A percentile compares a stretch with the other conserved stretches of the same genome.
phyloP scores from a whole-genome alignment of 37 sponge, comb jelly and placozoan genomes.

The Chondrosia reniformis region DNA sequence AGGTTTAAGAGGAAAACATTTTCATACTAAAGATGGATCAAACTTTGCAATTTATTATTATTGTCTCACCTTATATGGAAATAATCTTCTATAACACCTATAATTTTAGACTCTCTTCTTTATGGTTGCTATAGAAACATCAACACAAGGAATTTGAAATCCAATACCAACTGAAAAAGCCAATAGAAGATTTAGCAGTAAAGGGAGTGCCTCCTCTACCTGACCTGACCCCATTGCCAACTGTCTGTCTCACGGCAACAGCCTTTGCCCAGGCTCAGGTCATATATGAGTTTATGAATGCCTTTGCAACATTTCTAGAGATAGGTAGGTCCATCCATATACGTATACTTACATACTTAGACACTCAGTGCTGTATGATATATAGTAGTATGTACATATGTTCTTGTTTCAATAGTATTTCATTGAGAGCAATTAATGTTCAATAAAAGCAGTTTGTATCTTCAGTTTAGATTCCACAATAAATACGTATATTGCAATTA shows the following conservation, averaged over 20 bases:
- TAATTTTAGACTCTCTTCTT: too few species aligned
- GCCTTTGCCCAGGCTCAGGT: conserved; percentile 77
- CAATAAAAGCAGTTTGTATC: too few species aligned
- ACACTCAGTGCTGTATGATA: not conserved
- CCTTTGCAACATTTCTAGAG: conserved; percentile 76
- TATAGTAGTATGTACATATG: too few species aligned
- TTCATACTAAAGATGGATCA: too few species aligned
- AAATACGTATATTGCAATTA: too few species aligned
- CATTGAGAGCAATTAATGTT: too few species aligned
- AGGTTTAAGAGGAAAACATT: too few species aligned
- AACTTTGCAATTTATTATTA: too few species aligned
- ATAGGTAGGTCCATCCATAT: conserved; percentile 17
- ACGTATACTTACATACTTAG: not conserved
- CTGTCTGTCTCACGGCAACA: conserved; percentile 40
- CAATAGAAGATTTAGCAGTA: conserved; percentile 71
- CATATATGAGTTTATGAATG: conserved; percentile 69
- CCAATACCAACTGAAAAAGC: conserved; percentile 68
- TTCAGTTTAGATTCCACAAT: too few species aligned
- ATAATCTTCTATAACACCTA: too few species aligned
- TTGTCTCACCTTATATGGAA: too few species aligned
- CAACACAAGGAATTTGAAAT: conserved; percentile 66
- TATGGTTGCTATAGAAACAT: conserved; percentile 13
- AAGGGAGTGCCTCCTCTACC: conserved; percentile 40
- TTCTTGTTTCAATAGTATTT: too few species aligned
- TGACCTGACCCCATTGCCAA: conserved; percentile 36